These are phyloP conservation scores for Onychomys arenicola DNA, from an alignment of 2,797 vertebrate genomes.

Conservation along the genomic window DNA sequence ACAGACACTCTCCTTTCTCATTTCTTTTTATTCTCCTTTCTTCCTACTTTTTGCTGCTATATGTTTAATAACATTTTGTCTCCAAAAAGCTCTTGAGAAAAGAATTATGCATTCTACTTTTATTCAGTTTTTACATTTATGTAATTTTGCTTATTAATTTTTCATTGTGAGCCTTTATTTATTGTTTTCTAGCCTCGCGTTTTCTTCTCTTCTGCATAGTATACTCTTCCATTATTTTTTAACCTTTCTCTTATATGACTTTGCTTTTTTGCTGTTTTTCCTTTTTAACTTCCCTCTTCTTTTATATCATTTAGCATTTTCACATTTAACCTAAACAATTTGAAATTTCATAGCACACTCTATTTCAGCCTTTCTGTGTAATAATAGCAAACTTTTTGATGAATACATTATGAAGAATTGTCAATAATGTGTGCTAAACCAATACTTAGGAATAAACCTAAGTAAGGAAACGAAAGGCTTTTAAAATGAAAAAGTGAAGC, in stretches of 20 bases:
- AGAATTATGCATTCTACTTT: not conserved
- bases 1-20: not conserved
- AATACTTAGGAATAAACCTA: not conserved
- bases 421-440: not conserved
- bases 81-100: not conserved
- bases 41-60: not conserved
- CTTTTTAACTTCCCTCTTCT: not conserved
- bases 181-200: not conserved
- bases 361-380: not conserved
- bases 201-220: not conserved
- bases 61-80: not conserved
- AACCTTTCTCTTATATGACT: not conserved
- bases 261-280: not conserved
- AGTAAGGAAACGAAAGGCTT: too few species aligned
- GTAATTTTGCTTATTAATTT: not conserved
- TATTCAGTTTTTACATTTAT: not conserved
- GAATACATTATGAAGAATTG: not conserved
- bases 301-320: not conserved
- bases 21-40: not conserved
- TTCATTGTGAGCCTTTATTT: not conserved
- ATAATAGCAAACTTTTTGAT: not conserved
- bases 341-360: not conserved
- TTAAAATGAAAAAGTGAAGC: not conserved
- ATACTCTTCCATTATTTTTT: not conserved
- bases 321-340: too few species aligned